Conservation (phyloP, 2,113 vertebrate genomes). For the Malurus alboscapulatus region DNA sequence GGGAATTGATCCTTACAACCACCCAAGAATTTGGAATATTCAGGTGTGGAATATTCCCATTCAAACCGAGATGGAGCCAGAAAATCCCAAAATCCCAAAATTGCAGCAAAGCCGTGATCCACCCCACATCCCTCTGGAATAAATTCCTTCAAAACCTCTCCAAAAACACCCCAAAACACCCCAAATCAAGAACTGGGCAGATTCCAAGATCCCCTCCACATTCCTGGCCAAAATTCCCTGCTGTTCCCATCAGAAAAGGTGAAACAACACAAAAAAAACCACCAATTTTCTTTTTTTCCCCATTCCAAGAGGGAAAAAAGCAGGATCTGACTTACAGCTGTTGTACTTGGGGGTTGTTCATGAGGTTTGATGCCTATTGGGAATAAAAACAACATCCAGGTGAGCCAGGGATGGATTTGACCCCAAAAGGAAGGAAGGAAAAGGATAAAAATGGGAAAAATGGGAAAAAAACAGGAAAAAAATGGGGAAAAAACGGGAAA, state of each 20-base stretch:
- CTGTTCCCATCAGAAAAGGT: neutral
- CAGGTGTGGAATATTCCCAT: neutral
- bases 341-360: constrained; percentile 95
- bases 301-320: neutral
- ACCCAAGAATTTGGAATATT: neutral
- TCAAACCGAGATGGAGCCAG: fast-evolving
- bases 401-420: neutral
- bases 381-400: neutral
- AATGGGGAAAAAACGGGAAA: neutral
- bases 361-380: constrained; percentile 88
- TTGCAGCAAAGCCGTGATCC: fast-evolving
- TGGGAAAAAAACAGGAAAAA: neutral
- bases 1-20: neutral
- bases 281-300: too few species aligned
- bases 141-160: fast-evolving
- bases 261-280: too few species aligned
- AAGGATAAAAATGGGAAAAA: neutral
- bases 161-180: too few species aligned
- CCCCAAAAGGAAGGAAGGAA: neutral
- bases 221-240: neutral
- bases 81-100: neutral
- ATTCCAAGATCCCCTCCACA: neutral
- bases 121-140: neutral
- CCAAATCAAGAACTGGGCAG: neutral
- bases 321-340: constrained; percentile 84